These are phyloP conservation scores for Dissostichus mawsoni DNA, from an alignment of 2,113 vertebrate species.

Conservation along the genomic window DNA sequence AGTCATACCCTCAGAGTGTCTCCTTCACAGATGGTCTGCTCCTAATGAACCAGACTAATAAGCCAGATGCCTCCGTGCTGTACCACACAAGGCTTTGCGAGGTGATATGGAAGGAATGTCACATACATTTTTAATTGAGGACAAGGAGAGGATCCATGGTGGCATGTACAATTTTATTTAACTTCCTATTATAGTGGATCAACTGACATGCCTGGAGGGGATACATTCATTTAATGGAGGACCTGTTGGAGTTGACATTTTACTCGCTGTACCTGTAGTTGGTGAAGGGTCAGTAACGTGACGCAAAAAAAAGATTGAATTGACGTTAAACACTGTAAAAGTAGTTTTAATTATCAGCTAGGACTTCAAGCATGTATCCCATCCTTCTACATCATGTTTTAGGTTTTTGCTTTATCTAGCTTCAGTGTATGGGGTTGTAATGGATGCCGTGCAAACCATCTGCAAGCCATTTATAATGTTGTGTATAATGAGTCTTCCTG, in stretches of 20 bases:
- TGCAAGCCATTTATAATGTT: constrained; percentile 27
- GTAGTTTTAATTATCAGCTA: neutral
- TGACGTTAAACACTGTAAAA: neutral
- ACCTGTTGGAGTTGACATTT: constrained; percentile 6
- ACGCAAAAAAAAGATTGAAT: neutral
- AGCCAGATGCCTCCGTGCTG: constrained; percentile 53
- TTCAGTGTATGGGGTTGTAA: constrained; percentile 20
- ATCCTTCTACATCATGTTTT: neutral
- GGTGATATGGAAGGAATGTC: constrained; percentile 30
- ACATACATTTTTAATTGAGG: constrained; percentile 43
- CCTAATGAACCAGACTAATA: constrained; percentile 69
- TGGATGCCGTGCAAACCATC: constrained; percentile 30
- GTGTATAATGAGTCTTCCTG: constrained; percentile 35
- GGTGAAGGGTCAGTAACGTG: neutral
- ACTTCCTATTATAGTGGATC: neutral
- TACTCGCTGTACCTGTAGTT: neutral
- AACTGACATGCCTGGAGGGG: neutral
- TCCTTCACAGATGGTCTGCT: constrained; percentile 64
- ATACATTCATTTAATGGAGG: neutral
- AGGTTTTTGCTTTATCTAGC: constrained; percentile 28
- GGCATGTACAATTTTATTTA: neutral
- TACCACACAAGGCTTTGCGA: constrained; percentile 25
- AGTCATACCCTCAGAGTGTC: constrained; percentile 31
- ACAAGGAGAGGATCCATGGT: neutral
- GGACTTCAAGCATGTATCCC: neutral